Percentiles rank a stretch among this genome's conserved stretches.
These are phyloP conservation scores for Philaethria dido DNA, from an alignment of 2,888 invertebrate genomes.

Conservation along the genomic window DNA sequence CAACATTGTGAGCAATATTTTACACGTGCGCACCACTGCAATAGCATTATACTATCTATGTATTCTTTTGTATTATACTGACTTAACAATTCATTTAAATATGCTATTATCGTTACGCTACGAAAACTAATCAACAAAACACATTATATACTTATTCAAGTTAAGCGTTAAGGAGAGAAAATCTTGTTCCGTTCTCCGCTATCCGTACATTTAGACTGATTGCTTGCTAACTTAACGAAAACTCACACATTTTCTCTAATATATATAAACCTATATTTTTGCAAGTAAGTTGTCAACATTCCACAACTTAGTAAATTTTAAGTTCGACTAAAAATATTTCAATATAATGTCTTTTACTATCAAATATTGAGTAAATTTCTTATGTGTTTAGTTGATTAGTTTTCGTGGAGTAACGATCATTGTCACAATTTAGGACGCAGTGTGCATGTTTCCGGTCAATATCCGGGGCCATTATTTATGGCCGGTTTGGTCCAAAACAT, in stretches of 20 bases:
- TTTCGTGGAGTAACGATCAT: constrained; percentile 58
- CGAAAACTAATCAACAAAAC: background rate
- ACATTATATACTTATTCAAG: background rate
- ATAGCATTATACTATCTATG: background rate
- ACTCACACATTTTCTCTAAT: too few species aligned
- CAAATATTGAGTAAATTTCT: background rate
- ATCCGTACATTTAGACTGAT: background rate
- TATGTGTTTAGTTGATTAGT: constrained; percentile 38
- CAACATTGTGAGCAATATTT: constrained; percentile 35
- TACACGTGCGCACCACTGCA: constrained; percentile 28
- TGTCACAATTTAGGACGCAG: constrained; percentile 68
- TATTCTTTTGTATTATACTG: constrained; percentile 3
- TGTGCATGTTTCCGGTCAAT: constrained; percentile 75
- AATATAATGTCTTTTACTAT: background rate
- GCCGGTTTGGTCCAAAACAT: constrained; percentile 72
- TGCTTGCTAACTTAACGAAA: too few species aligned
- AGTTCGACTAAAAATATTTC: too few species aligned
- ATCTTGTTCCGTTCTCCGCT: too few species aligned
- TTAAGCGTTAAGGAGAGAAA: background rate
- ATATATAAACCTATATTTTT: too few species aligned
- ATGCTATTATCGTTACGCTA: background rate
- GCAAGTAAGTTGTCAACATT: too few species aligned
- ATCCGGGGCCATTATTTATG: constrained; percentile 76
- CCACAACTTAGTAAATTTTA: too few species aligned
- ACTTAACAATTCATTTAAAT: background rate